These are phyloP conservation scores for Clytia hemisphaerica DNA, from an alignment of 30 jellyfish, hydroid and myxozoan genomes.

Conservation along the genomic window DNA sequence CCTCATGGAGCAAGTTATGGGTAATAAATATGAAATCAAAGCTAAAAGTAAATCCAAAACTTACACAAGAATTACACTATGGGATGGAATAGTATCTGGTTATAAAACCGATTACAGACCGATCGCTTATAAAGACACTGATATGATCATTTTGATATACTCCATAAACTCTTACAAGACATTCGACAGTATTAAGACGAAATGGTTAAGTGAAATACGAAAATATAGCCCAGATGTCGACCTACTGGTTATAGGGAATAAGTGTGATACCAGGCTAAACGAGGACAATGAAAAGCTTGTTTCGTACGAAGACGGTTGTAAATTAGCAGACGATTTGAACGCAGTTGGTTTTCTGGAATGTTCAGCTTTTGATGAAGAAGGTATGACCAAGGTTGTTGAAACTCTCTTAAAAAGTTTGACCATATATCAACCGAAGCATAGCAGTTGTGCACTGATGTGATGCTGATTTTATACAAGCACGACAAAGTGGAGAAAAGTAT, in stretches of 20 bases:
- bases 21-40: conserved; percentile 2
- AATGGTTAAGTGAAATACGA: conserved; percentile 11
- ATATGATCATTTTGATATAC: not conserved
- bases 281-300: too few relatives aligned
- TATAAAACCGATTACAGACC: conserved; percentile 21
- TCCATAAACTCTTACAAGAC: not conserved
- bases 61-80: conserved; percentile 3
- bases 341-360: too few relatives aligned
- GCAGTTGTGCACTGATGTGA: too few relatives aligned
- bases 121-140: conserved; percentile 19
- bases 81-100: conserved; percentile 21
- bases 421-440: too few relatives aligned
- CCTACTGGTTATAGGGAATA: not conserved
- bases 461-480: too few relatives aligned
- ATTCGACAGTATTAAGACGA: not conserved
- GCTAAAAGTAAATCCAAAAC: not conserved
- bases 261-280: not conserved
- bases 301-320: too few relatives aligned
- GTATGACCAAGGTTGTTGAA: too few relatives aligned
- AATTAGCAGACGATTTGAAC: too few relatives aligned
- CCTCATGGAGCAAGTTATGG: not conserved
- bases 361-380: too few relatives aligned
- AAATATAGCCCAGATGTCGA: not conserved
- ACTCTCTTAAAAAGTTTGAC: too few relatives aligned
- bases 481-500: too few relatives aligned